These are phyloP conservation scores for Chaetura pelagica DNA, from an alignment of 2,113 vertebrate genomes.

Conservation along the genomic window DNA sequence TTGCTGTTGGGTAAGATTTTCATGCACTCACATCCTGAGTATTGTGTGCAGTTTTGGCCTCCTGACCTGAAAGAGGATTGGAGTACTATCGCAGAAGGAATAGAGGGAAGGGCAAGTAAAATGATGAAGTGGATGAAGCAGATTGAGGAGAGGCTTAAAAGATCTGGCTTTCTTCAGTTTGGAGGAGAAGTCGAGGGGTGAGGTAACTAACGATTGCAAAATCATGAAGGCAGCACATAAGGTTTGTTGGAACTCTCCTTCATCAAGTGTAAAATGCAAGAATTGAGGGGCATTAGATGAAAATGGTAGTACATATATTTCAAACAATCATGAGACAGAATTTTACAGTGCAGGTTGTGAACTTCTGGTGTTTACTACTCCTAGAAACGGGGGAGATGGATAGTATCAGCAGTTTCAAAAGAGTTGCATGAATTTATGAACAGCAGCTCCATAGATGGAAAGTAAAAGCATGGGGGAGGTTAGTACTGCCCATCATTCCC, in stretches of 20 bases:
- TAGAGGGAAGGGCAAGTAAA: not conserved
- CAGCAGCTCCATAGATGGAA: not conserved
- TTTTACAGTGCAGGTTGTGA: not conserved
- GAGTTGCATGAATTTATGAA: not conserved
- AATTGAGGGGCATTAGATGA: not conserved
- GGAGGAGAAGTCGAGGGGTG: not conserved
- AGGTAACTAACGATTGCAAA: not conserved
- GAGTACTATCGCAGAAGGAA: not conserved
- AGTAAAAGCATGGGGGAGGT: not conserved
- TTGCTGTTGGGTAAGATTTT: not conserved
- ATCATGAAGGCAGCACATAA: not conserved
- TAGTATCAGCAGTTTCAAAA: not conserved
- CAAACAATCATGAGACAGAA: not conserved
- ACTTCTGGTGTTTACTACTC: not conserved
- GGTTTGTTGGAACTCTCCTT: accelerated
- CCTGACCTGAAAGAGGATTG: not conserved
- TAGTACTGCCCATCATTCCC: not conserved
- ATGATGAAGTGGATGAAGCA: not conserved
- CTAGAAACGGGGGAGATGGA: not conserved
- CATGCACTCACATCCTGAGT: accelerated
- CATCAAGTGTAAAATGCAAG: not conserved
- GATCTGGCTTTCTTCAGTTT: not conserved
- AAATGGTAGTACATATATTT: not conserved
- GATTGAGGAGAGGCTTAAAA: not conserved
- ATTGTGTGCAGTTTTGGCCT: not conserved